Evolutionary conservation across 1,140 invertebrate species (phyloP), one percentile per base, ranked within the genome.

Genomic region (Leptinotarsa defecta): DNA sequence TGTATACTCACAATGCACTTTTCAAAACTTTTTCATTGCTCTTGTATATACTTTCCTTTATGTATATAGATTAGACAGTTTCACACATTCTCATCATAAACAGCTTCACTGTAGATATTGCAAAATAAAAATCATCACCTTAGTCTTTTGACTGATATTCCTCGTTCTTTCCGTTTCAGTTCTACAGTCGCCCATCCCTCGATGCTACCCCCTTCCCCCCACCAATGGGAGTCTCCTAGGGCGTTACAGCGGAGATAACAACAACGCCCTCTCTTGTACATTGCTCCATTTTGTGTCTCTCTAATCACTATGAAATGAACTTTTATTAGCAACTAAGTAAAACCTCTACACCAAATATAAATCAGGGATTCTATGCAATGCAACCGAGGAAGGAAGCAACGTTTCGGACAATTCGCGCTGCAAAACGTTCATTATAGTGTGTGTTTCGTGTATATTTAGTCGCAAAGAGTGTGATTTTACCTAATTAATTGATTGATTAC

Each of bases 141-240:
- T 11, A 43, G 2, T 43, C 34, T 43, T 43, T 43, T 43, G 34
- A 43, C 8, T 43, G 8, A 43, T 62, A 43, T 43, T 11, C 8
- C 8, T 43, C 8, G 34, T 43, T 75, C 69, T 76, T 71, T 79
- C 75, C 82, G 73, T 93, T 94, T 81, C 91, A 97, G 96, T 88
- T 98, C 97, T 76, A 96, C 96, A 77, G 97, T 98, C 85, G 97
- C 97, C 76, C 96, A 98, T 88, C 95, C 96, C 67, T 97, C 95
- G 73, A 97, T 99, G 89, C 89, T 98, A 86, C 97, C 97, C 81
- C 97, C 97, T 27, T 98, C 96, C 82, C 97, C 97, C 75, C 96
- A 98, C 87, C 94, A 97, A 85, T 98, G 97, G 97, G 95, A 98
- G 90, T 97, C 90, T 91, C 90, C 88, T 82, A 85, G 79, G 79